Evolutionary conservation across 2,113 vertebrate species (phyloP).

Genomic region (Paratilapia polleni): DNA sequence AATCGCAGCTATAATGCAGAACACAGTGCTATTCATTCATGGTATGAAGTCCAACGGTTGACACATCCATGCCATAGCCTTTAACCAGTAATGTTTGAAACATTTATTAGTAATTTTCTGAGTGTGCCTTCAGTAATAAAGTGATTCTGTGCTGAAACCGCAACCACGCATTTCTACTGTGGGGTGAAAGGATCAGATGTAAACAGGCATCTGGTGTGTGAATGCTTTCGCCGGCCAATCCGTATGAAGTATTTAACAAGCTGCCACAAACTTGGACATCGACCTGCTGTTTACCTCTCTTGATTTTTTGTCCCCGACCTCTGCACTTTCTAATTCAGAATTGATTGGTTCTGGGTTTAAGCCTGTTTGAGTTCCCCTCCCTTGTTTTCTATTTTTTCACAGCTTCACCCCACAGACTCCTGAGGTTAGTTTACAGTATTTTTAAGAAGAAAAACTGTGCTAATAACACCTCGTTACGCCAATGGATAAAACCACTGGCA

Average conservation of each 20-base stretch:
- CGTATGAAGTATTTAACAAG: slow-evolving; percentile 15
- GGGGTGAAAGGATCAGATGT: neutral
- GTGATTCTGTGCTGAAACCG: neutral
- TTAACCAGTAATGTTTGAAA: neutral
- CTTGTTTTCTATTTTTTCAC: slow-evolving; percentile 26
- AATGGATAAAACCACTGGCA: neutral
- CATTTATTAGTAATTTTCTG: neutral
- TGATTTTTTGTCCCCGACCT: slow-evolving; percentile 26
- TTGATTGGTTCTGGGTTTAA: slow-evolving; percentile 41
- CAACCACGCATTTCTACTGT: rapidly evolving
- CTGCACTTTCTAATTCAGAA: slow-evolving; percentile 40
- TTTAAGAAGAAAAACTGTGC: slow-evolving; percentile 22
- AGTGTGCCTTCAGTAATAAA: neutral
- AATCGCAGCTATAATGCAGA: neutral
- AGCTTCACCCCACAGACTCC: neutral
- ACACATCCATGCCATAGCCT: neutral
- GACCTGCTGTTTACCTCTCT: slow-evolving; percentile 14
- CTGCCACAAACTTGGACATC: slow-evolving; percentile 5
- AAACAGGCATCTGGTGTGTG: neutral
- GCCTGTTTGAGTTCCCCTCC: slow-evolving; percentile 7
- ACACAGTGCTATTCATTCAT: neutral
- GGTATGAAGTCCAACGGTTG: neutral
- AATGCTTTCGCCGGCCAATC: neutral
- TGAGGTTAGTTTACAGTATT: slow-evolving; percentile 21
- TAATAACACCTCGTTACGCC: slow-evolving; percentile 22